Evolutionary conservation across 2,888 invertebrate genomes (phyloP).

Genomic region (Chaetogeoica ovagalla): DNA sequence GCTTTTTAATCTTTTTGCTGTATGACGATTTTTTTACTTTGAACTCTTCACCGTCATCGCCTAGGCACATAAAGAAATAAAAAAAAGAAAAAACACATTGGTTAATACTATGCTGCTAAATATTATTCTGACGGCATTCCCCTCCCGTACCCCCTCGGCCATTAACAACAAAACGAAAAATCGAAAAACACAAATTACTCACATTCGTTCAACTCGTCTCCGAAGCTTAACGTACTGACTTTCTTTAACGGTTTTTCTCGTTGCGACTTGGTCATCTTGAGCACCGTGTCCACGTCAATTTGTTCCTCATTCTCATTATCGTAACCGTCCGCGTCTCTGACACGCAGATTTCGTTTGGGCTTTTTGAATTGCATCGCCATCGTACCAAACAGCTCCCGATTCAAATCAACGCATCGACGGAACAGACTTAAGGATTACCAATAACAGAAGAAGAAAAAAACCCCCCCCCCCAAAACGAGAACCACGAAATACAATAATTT

Average conservation of each 20-base stretch:
- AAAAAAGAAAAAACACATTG: too few relatives aligned
- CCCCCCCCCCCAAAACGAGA: too few relatives aligned
- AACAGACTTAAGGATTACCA: too few relatives aligned
- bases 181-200: conserved; percentile 54
- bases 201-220: conserved; percentile 68
- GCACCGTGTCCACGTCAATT: conserved; percentile 19
- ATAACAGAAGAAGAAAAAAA: too few relatives aligned
- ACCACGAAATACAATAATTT: not conserved
- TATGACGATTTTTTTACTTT: conserved; percentile 95
- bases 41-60: conserved; percentile 85
- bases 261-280: conserved; percentile 51
- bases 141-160: too few relatives aligned
- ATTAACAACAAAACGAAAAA: not conserved
- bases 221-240: conserved; percentile 75
- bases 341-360: conserved; percentile 78
- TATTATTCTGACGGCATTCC: too few relatives aligned
- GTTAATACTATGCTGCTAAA: too few relatives aligned
- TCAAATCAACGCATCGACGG: not conserved
- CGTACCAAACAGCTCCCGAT: not conserved
- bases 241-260: conserved; percentile 63
- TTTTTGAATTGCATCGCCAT: conserved; percentile 69
- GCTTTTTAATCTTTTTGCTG: conserved; percentile 84
- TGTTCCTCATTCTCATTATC: conserved; percentile 53
- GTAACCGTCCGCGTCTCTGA: conserved; percentile 56
- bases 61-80: conserved; percentile 61